phyloP scores from a whole-genome alignment of 2,888 invertebrate species.

The Andrena dorsata region DNA sequence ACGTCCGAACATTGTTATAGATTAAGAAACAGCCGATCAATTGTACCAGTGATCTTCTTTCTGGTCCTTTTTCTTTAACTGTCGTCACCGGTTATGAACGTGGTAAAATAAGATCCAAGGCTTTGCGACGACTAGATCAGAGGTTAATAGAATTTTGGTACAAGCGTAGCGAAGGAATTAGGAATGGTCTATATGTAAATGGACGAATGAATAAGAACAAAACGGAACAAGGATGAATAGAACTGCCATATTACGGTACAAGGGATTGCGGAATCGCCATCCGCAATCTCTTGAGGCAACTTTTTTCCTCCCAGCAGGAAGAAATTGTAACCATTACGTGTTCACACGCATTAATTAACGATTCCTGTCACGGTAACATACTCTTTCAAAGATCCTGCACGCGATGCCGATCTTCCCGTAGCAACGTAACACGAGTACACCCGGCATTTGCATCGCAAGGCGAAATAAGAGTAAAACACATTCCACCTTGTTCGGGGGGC shows the following conservation, averaged over 20 bases:
- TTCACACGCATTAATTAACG: conserved; percentile 42
- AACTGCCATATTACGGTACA: conserved; percentile 3
- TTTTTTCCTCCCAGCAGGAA: conserved; percentile 18
- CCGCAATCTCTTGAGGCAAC: conserved; percentile 12
- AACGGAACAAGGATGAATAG: conserved; percentile 14
- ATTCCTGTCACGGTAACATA: conserved; percentile 17
- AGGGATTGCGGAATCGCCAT: conserved; percentile 4
- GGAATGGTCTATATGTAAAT: conserved; percentile 16
- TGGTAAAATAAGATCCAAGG: not conserved
- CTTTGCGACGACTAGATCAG: not conserved
- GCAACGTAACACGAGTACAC: conserved; percentile 4
- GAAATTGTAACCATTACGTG: conserved; percentile 24
- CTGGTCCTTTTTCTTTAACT: too few species aligned
- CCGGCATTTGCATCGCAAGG: conserved; percentile 7
- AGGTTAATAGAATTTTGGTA: not conserved
- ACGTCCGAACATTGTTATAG: too few species aligned
- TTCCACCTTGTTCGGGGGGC: too few species aligned
- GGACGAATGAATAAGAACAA: conserved; percentile 12
- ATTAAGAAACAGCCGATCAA: too few species aligned
- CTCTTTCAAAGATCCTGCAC: conserved; percentile 26
- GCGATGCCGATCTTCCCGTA: conserved; percentile 22
- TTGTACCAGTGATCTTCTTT: too few species aligned
- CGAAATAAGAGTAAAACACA: not conserved
- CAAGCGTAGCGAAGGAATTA: not conserved
- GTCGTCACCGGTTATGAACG: not conserved